These are phyloP conservation scores for Knipowitschia caucasica DNA, from an alignment of 2,797 vertebrate species.

Conservation along the genomic window DNA sequence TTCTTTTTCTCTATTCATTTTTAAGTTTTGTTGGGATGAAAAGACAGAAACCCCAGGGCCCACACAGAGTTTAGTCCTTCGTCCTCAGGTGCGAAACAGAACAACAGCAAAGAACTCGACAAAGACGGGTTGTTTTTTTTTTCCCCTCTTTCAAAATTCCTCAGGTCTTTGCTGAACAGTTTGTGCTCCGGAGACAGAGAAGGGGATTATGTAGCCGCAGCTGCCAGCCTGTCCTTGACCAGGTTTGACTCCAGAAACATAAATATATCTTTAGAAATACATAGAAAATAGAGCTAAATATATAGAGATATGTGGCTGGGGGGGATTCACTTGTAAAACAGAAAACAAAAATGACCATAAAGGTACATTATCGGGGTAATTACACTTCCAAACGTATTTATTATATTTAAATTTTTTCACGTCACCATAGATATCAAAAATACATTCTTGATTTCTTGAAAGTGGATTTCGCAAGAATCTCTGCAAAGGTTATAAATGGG, in stretches of 20 bases:
- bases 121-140: constrained; percentile 9
- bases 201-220: constrained; percentile 47
- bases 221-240: constrained; percentile 54
- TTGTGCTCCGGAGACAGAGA: constrained; percentile 45
- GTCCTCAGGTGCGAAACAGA: constrained; percentile 53
- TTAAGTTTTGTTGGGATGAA: constrained; percentile 52
- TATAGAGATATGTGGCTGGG: no score
- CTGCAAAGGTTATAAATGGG: no score
- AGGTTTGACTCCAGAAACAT: constrained; percentile 40
- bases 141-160: background rate
- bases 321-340: no score
- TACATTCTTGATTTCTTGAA: no score
- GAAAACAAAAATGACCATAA: no score
- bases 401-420: no score
- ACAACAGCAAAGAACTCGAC: constrained; percentile 41
- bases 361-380: no score
- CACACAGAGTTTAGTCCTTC: constrained; percentile 32
- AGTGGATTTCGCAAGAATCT: no score
- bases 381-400: no score
- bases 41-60: constrained; percentile 56
- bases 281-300: background rate
- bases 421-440: no score
- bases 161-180: constrained; percentile 36
- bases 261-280: constrained; percentile 7
- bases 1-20: no score